Base-by-base conservation (phyloP, 2,113 vertebrate genomes). In the Poeciliopsis retropinna region DNA sequence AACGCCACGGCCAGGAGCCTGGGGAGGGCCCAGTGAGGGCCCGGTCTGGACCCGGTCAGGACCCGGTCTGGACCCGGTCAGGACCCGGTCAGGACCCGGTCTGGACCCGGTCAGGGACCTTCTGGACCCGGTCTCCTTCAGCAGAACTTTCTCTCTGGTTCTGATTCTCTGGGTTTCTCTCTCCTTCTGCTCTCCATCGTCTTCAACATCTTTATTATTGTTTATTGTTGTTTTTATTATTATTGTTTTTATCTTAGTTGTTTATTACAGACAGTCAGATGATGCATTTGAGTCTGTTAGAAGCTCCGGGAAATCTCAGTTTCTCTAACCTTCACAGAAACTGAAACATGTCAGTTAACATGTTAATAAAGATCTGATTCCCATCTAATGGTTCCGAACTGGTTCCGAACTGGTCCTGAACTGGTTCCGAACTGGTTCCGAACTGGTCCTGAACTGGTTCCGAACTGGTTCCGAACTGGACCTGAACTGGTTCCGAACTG, bases 1-100 rank as follows among this genome's bases (percentile, higher is more conserved):
- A 99, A 98, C 51, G 76, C 91, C 86, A 97, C 96, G 7, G 51
- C 84, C 30, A 95, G 92, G 90, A 91, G 82, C 3, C 67, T 93
- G 54, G 84, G 84, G 27, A 93, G 93, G 39, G 3, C 62, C 34
- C 51, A 25, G 44, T 78, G 62, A 72, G 14, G 28, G 32, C 2
- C 22, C 30, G 25, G 25, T 31, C 8, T 3, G 30, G 31, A 17
- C 8, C 30, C 15, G 0, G 4, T 19, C 1, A 93, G 93, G 31
- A 2, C 69, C 37, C 51, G 7, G 32, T 72, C 4, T 31, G 13
- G 27, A n/a, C 11, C 17, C 30, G 29, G 22, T 30, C 29, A 93
- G 93, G 39, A 12, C 13, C 3, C 39, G 4, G 39, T 12, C 39
- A 93, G 93, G 39, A 13, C 39, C 4, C 39, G 14, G 39, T 13